phyloP scores from a whole-genome alignment of 2,888 invertebrate species.

The Tricholauxania praeusta region DNA sequence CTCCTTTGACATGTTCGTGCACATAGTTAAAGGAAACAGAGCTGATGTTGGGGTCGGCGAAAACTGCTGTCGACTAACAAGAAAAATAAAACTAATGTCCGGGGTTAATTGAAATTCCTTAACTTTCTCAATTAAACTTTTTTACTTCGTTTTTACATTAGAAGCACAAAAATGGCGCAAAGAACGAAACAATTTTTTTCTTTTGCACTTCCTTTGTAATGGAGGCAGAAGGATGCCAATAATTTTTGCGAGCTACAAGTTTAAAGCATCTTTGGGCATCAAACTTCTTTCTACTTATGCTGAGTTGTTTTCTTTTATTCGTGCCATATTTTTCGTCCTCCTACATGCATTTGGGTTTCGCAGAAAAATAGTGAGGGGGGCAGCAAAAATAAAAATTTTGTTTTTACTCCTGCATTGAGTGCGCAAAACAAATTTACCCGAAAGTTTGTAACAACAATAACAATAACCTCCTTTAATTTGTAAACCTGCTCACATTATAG shows the following conservation, averaged over 20 bases:
- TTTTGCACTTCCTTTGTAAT: neutral
- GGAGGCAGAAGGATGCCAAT: neutral
- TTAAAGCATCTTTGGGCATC: constrained; percentile 5
- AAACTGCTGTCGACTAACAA: constrained; percentile 37
- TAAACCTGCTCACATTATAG: too few relatives aligned
- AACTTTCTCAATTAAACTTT: constrained; percentile 68
- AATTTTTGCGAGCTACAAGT: neutral
- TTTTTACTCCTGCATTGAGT: neutral
- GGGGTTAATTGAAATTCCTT: constrained; percentile 67
- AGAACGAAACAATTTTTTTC: neutral
- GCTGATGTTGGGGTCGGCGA: constrained; percentile 16
- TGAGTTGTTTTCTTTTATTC: constrained; percentile 1
- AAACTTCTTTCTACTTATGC: neutral
- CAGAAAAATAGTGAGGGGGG: neutral
- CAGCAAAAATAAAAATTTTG: too few relatives aligned
- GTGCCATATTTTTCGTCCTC: neutral
- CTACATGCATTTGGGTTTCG: neutral
- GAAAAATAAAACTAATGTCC: constrained; percentile 58
- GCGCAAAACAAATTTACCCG: neutral
- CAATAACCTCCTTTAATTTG: neutral
- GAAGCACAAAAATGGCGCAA: neutral
- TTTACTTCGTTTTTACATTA: constrained; percentile 56
- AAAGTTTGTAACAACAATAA: constrained; percentile 11
- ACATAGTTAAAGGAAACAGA: neutral
- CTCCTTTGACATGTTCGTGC: constrained; percentile 12